Base-by-base conservation (phyloP, 2,888 invertebrate species). In the Sialis lutaria region DNA sequence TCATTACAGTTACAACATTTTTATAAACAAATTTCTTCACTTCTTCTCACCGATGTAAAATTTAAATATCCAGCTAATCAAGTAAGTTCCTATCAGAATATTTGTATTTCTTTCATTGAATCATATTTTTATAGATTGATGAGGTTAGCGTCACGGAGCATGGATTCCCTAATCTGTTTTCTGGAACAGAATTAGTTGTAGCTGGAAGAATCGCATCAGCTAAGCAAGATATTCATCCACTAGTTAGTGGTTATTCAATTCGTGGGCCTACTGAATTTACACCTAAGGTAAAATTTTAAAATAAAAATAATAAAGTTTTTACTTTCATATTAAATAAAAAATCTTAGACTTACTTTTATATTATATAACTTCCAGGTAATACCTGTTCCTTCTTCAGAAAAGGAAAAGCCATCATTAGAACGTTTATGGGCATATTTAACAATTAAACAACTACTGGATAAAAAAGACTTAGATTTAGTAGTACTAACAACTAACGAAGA, bases 1-100 rank as follows among this genome's bases (percentile, higher is more conserved):
- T 70, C 73, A 50, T 60, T 77, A 40, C 82, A 83, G 60, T 65
- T 84, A 41, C 65, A 72, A 43, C 72, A 75, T 58, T 81, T 79
- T 64, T 81, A 79, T 65, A 68, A 68, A 35, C 75, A 79, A 62
- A 75, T 85, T 48, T 73, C 82, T 0, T 77, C 78, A 6, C 82
- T 82, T 1, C 65, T 81, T 7, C 65, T 83, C 43, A 67, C 75
- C 1, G 70, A 82, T 56, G 74, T 83, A 48, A 68, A 70, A n/a
- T 79, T 83, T 58, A 66, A 67, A 45, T 84, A 82, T 60, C 69
- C 74, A 1, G 60, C 67, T 2, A 65, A 67, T 35, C 73, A 76
- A 64, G 74, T 72, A 47, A 22, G 22, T 22, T 22, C 22, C 4
- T 22, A 22, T 22, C n/a, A n/a, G n/a, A n/a, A n/a, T n/a, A n/a